These are phyloP conservation scores for Epinotia brunnichana DNA, from an alignment of 2,888 invertebrate genomes.

Conservation along the genomic window DNA sequence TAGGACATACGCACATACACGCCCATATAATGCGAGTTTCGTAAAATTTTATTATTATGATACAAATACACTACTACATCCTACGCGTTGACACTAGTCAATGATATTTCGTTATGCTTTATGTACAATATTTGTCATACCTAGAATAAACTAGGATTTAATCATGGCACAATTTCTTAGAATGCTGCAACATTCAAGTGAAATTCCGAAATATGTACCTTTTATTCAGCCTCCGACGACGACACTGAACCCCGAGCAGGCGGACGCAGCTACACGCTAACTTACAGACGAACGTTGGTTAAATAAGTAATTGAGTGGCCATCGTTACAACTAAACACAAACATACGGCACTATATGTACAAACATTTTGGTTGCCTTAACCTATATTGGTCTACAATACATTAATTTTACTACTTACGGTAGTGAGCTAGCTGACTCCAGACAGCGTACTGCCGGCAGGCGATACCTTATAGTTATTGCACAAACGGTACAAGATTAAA, in stretches of 20 bases:
- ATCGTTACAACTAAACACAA: conserved; percentile 33
- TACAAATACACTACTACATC: conserved; percentile 64
- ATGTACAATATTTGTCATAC: conserved; percentile 73
- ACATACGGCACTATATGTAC: conserved; percentile 40
- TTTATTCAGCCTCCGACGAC: conserved; percentile 33
- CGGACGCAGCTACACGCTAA: conserved; percentile 35
- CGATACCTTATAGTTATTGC: conserved; percentile 29
- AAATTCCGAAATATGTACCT: conserved; percentile 75
- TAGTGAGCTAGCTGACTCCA: conserved; percentile 40
- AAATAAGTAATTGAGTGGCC: conserved; percentile 44
- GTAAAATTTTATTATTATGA: conserved; percentile 63
- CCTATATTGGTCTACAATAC: conserved; percentile 44
- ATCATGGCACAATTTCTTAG: conserved; percentile 78
- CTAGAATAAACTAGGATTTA: conserved; percentile 60
- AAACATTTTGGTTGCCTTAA: conserved; percentile 38
- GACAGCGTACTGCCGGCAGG: not conserved
- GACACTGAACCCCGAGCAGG: conserved; percentile 17
- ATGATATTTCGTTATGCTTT: conserved; percentile 66
- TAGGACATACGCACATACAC: conserved; percentile 55
- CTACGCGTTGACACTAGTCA: conserved; percentile 57
- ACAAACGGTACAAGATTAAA: conserved; percentile 35
- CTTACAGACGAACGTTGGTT: conserved; percentile 29
- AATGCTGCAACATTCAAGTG: conserved; percentile 63
- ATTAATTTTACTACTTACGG: conserved; percentile 35
- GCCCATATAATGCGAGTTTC: conserved; percentile 64